These are phyloP conservation scores for Augiades crinisus DNA, from an alignment of 2,888 invertebrate species.

Conservation along the genomic window DNA sequence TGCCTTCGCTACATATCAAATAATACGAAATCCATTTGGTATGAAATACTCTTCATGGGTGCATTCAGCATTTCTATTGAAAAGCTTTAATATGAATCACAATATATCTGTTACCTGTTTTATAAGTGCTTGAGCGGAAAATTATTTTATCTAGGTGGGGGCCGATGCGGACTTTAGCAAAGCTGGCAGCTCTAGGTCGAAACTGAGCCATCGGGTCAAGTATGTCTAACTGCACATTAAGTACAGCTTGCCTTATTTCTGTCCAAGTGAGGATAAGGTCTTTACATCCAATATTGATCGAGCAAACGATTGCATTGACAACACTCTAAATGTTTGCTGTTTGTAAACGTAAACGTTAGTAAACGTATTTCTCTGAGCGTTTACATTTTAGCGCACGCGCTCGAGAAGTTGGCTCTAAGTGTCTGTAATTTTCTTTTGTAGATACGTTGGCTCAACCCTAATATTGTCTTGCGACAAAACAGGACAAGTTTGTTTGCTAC, in stretches of 20 bases:
- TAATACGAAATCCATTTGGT: too few relatives aligned
- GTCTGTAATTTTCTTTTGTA: too few relatives aligned
- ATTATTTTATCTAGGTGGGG: conserved; percentile 23
- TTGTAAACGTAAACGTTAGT: too few relatives aligned
- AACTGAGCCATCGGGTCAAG: conserved; percentile 26
- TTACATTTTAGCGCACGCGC: background rate
- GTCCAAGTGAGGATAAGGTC: conserved; percentile 1
- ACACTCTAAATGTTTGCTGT: conserved; percentile 6
- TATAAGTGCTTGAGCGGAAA: conserved; percentile 3
- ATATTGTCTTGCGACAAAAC: too few relatives aligned
- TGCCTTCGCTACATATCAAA: too few relatives aligned
- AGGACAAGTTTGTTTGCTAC: too few relatives aligned
- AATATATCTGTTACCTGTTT: too few relatives aligned
- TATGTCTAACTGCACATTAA: conserved; percentile 26
- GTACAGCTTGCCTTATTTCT: conserved; percentile 17
- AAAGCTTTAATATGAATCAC: too few relatives aligned
- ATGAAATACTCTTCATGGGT: too few relatives aligned
- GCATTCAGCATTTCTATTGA: too few relatives aligned
- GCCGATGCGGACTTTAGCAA: conserved; percentile 23
- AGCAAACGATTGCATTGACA: conserved; percentile 7
- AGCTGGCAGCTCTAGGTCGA: conserved; percentile 27
- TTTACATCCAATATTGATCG: background rate
- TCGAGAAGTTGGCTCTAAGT: too few relatives aligned
- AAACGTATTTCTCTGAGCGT: background rate
- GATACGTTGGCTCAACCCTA: too few relatives aligned